phyloP scores from a whole-genome alignment of 2,888 invertebrate species.

The Spisula solida region DNA sequence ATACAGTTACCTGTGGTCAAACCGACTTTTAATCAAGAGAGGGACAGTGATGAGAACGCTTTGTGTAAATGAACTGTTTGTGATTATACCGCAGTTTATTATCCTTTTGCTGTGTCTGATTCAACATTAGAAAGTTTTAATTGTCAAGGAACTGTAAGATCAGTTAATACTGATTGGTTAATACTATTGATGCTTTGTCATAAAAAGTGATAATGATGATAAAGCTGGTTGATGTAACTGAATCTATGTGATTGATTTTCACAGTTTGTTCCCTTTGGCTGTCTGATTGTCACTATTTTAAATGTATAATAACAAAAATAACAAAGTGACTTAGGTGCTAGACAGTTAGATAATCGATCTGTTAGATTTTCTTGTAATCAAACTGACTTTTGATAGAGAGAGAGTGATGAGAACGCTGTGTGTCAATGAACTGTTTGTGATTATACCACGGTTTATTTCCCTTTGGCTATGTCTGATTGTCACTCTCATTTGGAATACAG shows the following conservation, averaged over 20 bases:
- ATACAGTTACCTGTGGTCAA: no score
- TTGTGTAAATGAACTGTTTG: neutral
- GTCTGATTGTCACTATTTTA: neutral
- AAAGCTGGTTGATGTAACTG: slow-evolving; percentile 27
- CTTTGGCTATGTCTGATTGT: slow-evolving; percentile 6
- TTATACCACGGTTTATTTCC: neutral
- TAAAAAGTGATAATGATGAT: slow-evolving; percentile 5
- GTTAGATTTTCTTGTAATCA: no score
- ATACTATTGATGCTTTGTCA: no score
- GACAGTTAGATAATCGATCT: no score
- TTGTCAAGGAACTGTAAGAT: no score
- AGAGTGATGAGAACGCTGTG: no score
- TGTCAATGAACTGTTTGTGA: no score
- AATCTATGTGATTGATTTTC: neutral
- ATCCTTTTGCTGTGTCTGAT: slow-evolving; percentile 25
- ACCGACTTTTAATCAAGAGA: no score
- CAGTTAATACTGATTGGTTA: no score
- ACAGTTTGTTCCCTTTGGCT: slow-evolving; percentile 29
- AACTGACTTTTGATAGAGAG: no score
- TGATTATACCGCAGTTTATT: slow-evolving; percentile 16
- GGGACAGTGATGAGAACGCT: slow-evolving; percentile 13
- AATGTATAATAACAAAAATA: no score
- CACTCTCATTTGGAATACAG: no score
- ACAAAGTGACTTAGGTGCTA: neutral
- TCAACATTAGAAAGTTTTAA: neutral